phyloP scores from a whole-genome alignment of 2,888 invertebrate genomes.

The Hyposoter dolosus region DNA sequence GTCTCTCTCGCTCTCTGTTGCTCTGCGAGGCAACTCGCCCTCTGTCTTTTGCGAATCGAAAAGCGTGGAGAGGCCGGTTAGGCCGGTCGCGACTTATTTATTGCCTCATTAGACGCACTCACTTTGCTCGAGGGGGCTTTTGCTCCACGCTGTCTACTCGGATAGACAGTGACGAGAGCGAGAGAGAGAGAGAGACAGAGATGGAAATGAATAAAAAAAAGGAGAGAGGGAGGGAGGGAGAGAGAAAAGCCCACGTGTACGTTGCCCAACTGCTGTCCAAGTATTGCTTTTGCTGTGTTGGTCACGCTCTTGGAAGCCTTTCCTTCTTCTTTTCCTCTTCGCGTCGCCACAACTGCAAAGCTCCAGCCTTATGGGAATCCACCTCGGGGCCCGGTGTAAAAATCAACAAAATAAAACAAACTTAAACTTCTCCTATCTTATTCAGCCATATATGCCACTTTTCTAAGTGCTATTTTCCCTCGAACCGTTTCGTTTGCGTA shows the following conservation, averaged over 20 bases:
- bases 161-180: constrained; percentile 84
- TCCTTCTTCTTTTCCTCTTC: constrained; percentile 21
- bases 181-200: constrained; percentile 67
- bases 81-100: constrained; percentile 84
- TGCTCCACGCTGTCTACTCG: constrained; percentile 85
- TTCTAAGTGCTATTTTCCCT: background rate
- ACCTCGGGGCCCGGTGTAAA: constrained; percentile 22
- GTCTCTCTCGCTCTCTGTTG: constrained; percentile 1
- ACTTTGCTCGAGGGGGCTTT: constrained; percentile 81
- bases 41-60: constrained; percentile 75
- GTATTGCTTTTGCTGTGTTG: constrained; percentile 72
- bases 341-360: background rate
- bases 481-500: background rate
- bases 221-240: constrained; percentile 57
- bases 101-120: constrained; percentile 85
- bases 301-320: constrained; percentile 59
- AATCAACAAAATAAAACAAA: constrained; percentile 4
- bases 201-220: background rate
- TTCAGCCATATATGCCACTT: constrained; percentile 8
- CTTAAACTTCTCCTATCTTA: background rate
- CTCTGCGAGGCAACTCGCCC: constrained; percentile 14
- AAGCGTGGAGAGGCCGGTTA: constrained; percentile 84
- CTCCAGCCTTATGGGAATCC: constrained; percentile 39
- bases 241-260: constrained; percentile 39
- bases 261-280: constrained; percentile 32